Evolutionary conservation across 2,888 invertebrate genomes (phyloP).

Genomic region (Anoplius nigerrimus): DNA sequence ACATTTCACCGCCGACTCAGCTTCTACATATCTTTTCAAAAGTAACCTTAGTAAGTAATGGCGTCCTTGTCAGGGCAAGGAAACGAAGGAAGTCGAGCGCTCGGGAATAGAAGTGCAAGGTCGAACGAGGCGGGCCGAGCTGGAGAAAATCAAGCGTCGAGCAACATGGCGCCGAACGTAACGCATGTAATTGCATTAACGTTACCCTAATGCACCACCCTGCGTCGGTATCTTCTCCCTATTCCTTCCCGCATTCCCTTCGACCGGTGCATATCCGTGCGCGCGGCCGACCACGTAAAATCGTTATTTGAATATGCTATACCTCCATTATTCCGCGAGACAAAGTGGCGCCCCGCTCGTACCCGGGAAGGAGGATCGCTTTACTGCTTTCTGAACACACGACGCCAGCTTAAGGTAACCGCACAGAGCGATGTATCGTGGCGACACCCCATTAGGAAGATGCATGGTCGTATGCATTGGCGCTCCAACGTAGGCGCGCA

Average conservation of each 20-base stretch:
- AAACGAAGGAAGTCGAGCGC: too few species aligned
- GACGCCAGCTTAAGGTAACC: conserved; percentile 30
- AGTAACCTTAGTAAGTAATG: too few species aligned
- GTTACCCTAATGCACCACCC: neutral
- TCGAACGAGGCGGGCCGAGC: too few species aligned
- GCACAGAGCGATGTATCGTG: conserved; percentile 34
- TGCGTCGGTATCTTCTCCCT: too few species aligned
- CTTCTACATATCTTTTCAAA: too few species aligned
- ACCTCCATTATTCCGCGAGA: conserved; percentile 12
- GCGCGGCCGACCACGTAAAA: conserved; percentile 5
- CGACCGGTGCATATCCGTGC: conserved; percentile 1
- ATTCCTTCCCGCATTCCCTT: too few species aligned
- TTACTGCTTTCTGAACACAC: conserved; percentile 27
- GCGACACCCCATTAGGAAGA: conserved; percentile 26
- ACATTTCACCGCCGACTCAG: too few species aligned
- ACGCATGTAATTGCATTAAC: conserved; percentile 9
- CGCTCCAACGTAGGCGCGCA: neutral
- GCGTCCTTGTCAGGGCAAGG: too few species aligned
- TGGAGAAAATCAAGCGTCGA: too few species aligned
- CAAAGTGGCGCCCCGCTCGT: conserved; percentile 5
- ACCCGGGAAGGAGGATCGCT: conserved; percentile 9
- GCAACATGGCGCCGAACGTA: neutral
- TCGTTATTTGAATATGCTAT: conserved; percentile 18
- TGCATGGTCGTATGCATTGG: neutral
- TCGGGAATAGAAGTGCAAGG: too few species aligned